Percentiles rank a stretch among this genome's conserved stretches.
Evolutionary conservation across 2,113 vertebrate genomes (phyloP).

Genomic region (Thalassarche chlororhynchos): DNA sequence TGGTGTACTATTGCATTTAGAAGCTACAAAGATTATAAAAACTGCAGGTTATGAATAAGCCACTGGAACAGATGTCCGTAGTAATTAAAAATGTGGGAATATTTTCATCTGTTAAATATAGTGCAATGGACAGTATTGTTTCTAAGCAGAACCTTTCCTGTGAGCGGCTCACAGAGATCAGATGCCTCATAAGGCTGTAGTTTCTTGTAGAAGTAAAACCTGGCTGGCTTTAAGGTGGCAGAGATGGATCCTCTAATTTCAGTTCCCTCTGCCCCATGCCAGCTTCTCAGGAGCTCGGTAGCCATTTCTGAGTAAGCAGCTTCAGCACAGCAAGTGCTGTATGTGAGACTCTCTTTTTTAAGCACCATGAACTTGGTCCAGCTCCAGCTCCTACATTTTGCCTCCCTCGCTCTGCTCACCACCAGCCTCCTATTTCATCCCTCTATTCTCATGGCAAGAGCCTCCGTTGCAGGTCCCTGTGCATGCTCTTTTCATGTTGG

Average conservation of each 20-base stretch:
- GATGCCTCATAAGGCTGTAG: background rate
- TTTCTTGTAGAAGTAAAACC: background rate
- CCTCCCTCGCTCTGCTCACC: background rate
- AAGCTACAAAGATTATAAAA: background rate
- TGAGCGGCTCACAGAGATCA: background rate
- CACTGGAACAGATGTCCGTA: background rate
- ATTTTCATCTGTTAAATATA: background rate
- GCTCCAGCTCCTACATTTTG: background rate
- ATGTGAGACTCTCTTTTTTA: accelerated
- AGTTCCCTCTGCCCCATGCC: too few relatives aligned
- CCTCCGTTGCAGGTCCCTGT: background rate
- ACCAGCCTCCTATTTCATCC: background rate
- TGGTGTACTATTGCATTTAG: background rate
- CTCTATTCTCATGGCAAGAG: background rate
- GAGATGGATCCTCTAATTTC: background rate
- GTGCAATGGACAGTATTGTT: background rate
- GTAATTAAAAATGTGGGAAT: background rate
- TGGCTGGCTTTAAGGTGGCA: background rate
- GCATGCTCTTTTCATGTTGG: accelerated
- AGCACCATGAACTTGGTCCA: background rate
- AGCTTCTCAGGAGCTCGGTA: background rate
- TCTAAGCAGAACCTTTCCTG: background rate
- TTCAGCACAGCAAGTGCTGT: accelerated
- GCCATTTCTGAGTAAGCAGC: background rate
- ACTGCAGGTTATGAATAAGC: background rate